Evolutionary conservation across 1,140 invertebrate genomes (phyloP), one percentile per base, ranked within the genome.

Genomic region (Cyphomyrmex costatus): DNA sequence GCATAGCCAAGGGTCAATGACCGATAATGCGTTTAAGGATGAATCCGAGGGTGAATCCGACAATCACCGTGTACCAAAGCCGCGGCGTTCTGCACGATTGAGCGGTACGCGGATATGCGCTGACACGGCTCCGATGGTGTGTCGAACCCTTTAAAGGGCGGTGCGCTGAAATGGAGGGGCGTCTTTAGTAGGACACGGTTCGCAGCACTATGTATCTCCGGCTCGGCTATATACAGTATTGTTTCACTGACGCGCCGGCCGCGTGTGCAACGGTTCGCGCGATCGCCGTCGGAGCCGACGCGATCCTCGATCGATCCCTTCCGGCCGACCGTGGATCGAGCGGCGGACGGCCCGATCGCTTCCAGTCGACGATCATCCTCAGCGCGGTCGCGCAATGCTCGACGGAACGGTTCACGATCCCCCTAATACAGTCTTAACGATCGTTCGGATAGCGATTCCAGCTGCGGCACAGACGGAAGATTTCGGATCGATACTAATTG

Each of bases 151-250:
- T 83, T 71, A 33, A 68, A 84, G 56, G 76, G 91, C 86, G 90
- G 87, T 74, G 19, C 66, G 86, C 63, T 87, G 86, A 61, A 77
- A 65, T 87, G 87, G 90, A 86, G 91, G 89, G 92, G 90, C 46
- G 71, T 84, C 88, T 92, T 91, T 90, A 89, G 89, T 92, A 89
- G 90, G 80, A 66, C 88, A 85, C 91, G 56, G 84, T 73, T 77
- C 27, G 46, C 56, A 14, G 58, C 42, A 60, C 51, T 68, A 53
- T 85, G 58, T 88, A 46, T 51, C 89, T 91, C 76, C 80, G 86
- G 91, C 82, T 91, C 73, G 92, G 89, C 92, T 92, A 85, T 91
- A 93, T 89, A 92, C 92, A 91, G 92, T 92, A 89, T 89, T 93
- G 89, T 94, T 94, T 91, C 91, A 94, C 93, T 95, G 85, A 89